Evolutionary conservation across 2,888 invertebrate genomes (phyloP), one percentile per base, ranked within the genome.

Genomic region (Dasysyrphus albostriatus): DNA sequence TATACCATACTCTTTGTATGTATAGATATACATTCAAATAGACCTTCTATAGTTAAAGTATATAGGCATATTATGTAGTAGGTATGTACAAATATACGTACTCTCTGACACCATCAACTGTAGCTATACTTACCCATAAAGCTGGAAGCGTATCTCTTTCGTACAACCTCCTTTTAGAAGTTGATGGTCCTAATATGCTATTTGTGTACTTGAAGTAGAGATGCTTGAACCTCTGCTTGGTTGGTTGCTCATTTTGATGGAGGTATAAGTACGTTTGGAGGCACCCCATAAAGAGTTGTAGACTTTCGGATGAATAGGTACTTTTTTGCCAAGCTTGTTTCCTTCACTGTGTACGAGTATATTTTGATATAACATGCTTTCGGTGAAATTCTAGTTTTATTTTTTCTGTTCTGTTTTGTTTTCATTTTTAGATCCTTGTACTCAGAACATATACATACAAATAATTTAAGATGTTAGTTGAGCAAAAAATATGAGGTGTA

Each of bases 121-220:
- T 24, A 61, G 7, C 14, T 54, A 29, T 54, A 32, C 51, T 29
- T 59, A 32, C 10, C 58, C 56, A 19, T 58, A 47, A 29, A 54
- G 14, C 29, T 78, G 2, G 39, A 37, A 72, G 67, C 59, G 24
- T 77, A 77, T 77, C 39, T 82, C 29, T 69, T 12, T 54, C 29
- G 32, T 14, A 37, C 32, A 67, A 47, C 67, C 67, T 67, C 49
- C 54, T 44, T 51, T 67, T 56, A 9, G 56, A 72, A 82, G 70
- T 82, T 83, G 82, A 83, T 77, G 82, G 82, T 83, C 51, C 72
- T 83, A 83, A 83, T 77, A 72, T 73, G 82, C 77, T 72, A 77
- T 82, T 77, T 82, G 82, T 59, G 24, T 58, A 70, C 56, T 69
- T 77, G 49, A 56, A 77, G 72, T 49, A 78, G 73, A 83, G 79